A percentile compares a stretch with the other conserved stretches of the same genome.
These are phyloP conservation scores for Eublepharis macularius DNA, from an alignment of 2,113 vertebrate species.

Conservation along the genomic window DNA sequence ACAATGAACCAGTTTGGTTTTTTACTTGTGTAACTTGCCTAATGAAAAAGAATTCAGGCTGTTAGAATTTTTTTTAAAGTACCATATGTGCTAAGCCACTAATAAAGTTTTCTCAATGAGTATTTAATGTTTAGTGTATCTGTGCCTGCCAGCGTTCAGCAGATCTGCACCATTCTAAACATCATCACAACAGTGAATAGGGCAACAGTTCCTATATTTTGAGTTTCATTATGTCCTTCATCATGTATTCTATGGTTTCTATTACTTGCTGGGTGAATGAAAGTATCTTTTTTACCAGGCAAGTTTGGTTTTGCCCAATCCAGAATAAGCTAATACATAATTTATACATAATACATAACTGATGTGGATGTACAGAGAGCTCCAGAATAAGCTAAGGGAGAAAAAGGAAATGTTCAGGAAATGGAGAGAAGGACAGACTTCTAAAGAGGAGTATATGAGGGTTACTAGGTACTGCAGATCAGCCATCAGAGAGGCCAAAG, in stretches of 20 bases:
- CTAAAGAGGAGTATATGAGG: too few relatives aligned
- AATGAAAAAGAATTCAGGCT: conserved; percentile 38
- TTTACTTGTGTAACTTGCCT: conserved; percentile 37
- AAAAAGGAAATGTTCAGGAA: too few relatives aligned
- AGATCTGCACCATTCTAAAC: background rate
- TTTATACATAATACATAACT: too few relatives aligned
- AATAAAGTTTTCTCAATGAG: conserved; percentile 54
- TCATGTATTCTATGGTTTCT: background rate
- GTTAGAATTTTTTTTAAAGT: conserved; percentile 43
- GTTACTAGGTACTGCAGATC: too few relatives aligned
- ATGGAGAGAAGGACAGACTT: too few relatives aligned
- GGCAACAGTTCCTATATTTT: background rate
- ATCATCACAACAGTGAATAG: background rate
- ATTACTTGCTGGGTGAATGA: background rate
- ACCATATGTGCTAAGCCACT: conserved; percentile 53
- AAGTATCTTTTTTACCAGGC: background rate
- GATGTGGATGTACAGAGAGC: too few relatives aligned
- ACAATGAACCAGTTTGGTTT: conserved; percentile 30
- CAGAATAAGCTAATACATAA: background rate
- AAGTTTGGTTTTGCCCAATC: background rate
- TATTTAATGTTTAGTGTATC: conserved; percentile 29
- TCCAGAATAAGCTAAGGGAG: too few relatives aligned
- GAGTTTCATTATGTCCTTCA: background rate
- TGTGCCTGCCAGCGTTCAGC: conserved; percentile 23
- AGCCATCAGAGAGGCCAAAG: too few relatives aligned